phyloP scores from a whole-genome alignment of 2,797 vertebrate species.

The Linurgus olivaceus region DNA sequence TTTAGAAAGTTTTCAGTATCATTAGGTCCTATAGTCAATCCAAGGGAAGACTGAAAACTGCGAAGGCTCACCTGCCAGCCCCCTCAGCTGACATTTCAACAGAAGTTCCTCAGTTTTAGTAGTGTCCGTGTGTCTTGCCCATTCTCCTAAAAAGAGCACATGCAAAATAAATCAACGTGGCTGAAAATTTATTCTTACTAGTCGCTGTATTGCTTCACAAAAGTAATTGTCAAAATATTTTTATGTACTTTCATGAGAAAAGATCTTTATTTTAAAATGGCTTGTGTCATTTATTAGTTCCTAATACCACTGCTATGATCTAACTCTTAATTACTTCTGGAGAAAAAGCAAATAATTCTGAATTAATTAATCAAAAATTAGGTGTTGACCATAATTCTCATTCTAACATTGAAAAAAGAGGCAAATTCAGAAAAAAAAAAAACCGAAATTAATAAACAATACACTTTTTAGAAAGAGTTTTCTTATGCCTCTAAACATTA shows the following conservation, averaged over 20 bases:
- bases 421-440: fast-evolving
- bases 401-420: background rate
- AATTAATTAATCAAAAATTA: background rate
- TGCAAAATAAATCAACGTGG: background rate
- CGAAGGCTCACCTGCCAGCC: background rate
- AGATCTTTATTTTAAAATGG: background rate
- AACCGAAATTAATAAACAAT: background rate
- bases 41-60: background rate
- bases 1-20: background rate
- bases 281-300: background rate
- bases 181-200: background rate
- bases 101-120: background rate
- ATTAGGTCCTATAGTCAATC: background rate
- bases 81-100: background rate
- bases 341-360: background rate
- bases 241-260: background rate
- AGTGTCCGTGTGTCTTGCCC: background rate
- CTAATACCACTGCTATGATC: background rate
- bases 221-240: background rate
- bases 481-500: background rate
- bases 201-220: background rate
- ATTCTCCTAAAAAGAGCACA: background rate
- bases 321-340: background rate
- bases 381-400: background rate
- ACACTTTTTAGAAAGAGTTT: background rate